Percentiles rank a stretch among this genome's conserved stretches.
phyloP scores from a whole-genome alignment of 2,888 invertebrate genomes.

The Formica aserva region DNA sequence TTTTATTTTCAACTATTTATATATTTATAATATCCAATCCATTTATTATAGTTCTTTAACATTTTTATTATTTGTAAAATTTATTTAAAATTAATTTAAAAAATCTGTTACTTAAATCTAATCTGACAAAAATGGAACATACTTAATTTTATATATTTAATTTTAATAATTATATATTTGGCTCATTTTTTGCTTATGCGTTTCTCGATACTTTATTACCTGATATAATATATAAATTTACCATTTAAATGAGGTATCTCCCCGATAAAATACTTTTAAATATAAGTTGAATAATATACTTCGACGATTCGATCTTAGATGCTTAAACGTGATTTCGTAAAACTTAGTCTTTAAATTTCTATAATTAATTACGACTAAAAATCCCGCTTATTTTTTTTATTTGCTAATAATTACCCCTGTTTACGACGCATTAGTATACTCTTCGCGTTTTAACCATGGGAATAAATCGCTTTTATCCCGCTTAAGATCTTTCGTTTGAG shows the following conservation, averaged over 20 bases:
- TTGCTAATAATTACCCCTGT: background rate
- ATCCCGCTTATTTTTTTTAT: conserved; percentile 2
- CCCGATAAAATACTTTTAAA: background rate
- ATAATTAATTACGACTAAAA: conserved; percentile 9
- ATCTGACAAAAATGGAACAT: background rate
- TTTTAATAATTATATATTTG: background rate
- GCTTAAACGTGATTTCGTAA: background rate
- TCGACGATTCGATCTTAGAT: background rate
- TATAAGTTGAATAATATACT: background rate
- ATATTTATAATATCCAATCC: background rate
- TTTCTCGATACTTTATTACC: background rate
- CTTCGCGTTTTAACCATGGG: conserved; percentile 7
- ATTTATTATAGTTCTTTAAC: background rate
- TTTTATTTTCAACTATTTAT: background rate
- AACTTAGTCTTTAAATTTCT: conserved; percentile 1
- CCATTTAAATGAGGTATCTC: background rate
- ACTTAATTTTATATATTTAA: background rate
- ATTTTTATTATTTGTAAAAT: background rate
- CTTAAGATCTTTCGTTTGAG: conserved; percentile 36
- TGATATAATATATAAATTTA: background rate
- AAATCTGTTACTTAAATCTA: background rate
- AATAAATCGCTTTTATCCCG: conserved; percentile 37
- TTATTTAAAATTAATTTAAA: background rate
- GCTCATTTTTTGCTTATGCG: background rate
- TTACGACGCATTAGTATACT: conserved; percentile 17